Base-by-base conservation (phyloP, 2,888 invertebrate genomes). In the Theristus sp. region DNA sequence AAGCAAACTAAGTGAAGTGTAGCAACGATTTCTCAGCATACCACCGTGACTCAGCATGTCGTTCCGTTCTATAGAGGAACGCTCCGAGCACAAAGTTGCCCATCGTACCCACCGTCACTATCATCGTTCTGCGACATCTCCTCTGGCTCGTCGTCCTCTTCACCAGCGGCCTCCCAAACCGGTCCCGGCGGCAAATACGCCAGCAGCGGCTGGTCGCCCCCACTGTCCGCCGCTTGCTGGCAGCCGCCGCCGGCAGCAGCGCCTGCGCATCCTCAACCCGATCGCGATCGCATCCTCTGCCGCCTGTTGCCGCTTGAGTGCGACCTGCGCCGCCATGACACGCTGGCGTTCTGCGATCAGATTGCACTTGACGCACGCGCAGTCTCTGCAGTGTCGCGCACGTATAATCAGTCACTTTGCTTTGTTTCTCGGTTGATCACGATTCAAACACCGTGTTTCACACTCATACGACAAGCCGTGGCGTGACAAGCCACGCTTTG, bases 321-420 rank as follows among this genome's bases (percentile, higher is more conserved):
- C 71, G 2, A 71, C 71, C 82, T 89, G 88, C 60, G 93, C 93
- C 24, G 93, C 93, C 93, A 94, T 94, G 63, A 94, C 93, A 47
- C 93, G 81, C 77, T 94, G 93, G 63, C 93, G 78, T 79, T 94
- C 93, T 1, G 93, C 93, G 67, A 94, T 94, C 64, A 94, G 82
- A 27, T 90, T 93, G 79, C 93, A 94, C 79, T 94, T 94, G 62
- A 91, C 90, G 77, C 90, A 94, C 65, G 87, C 86, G 79, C 94
- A 94, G 79, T 94, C 93, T 63, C 89, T 79, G 59, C 3, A 38
- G 6, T 17, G 38, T 38, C 6, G 17, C 6, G 38, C 10, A 17
- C 17, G 17, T 38, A 38, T 38, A 38, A 17, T 38, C 6, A 38
- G 17, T n/a, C n/a, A n/a, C n/a, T n/a, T n/a, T n/a, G n/a, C n/a